Conservation (phyloP, 2,113 vertebrate genomes). For the Poecile atricapillus region DNA sequence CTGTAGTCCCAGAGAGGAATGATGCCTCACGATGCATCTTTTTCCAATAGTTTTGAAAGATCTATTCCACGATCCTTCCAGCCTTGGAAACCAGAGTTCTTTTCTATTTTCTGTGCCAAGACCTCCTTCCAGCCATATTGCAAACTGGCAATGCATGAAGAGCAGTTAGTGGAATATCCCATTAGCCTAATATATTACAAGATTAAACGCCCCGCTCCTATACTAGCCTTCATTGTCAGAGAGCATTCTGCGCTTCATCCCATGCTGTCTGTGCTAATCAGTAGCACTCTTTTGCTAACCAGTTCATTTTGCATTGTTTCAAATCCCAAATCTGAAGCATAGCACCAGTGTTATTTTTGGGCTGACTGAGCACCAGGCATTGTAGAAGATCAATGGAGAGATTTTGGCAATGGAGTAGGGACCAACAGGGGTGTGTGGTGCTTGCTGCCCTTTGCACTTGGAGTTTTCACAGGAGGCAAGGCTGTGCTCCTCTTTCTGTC, state of each 20-base stretch:
- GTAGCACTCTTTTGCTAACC: background rate
- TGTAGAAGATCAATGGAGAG: background rate
- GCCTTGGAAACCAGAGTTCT: background rate
- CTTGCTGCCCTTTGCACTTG: background rate
- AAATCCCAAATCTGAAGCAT: conserved; percentile 5
- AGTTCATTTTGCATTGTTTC: conserved; percentile 15
- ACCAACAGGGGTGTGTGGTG: background rate
- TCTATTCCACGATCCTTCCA: background rate
- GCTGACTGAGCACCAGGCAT: background rate
- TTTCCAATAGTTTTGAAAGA: background rate
- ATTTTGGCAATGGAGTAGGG: background rate
- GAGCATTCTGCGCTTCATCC: background rate
- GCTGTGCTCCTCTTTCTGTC: background rate
- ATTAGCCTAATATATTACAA: background rate
- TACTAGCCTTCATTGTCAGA: background rate
- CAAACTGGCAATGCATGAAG: background rate
- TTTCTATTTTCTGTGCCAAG: background rate
- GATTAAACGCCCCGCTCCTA: background rate
- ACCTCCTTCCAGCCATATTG: background rate
- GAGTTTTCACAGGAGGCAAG: background rate
- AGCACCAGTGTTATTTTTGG: conserved; percentile 8
- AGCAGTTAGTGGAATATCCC: background rate
- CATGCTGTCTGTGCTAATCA: background rate
- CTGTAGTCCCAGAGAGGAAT: background rate
- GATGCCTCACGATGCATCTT: background rate